These are phyloP conservation scores for Sclerurus mexicanus DNA, from an alignment of 2,113 vertebrate genomes.

Conservation along the genomic window DNA sequence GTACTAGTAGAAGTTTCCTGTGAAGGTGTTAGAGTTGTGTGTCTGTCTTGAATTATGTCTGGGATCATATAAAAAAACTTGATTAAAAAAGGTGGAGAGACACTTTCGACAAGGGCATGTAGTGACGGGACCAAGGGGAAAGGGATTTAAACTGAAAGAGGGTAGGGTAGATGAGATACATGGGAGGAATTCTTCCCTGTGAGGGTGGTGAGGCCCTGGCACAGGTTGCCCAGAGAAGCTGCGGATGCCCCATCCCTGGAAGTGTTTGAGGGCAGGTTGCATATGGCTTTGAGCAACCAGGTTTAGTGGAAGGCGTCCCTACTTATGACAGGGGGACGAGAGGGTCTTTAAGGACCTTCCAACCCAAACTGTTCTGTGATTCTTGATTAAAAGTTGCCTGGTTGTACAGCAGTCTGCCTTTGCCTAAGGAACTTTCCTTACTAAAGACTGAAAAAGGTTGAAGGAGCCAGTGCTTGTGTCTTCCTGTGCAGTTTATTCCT, in stretches of 20 bases:
- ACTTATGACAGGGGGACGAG: not conserved
- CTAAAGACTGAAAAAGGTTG: not conserved
- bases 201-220: not conserved
- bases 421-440: not conserved
- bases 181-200: not conserved
- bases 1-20: not conserved
- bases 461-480: not conserved
- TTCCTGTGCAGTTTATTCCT: not conserved
- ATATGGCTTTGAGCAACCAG: not conserved
- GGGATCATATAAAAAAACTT: not conserved
- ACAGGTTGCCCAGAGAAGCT: not conserved
- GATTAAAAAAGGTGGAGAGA: not conserved
- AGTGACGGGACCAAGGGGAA: not conserved
- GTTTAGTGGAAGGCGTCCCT: not conserved
- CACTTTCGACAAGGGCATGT: not conserved
- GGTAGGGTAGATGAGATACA: not conserved
- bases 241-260: not conserved
- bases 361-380: not conserved
- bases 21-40: not conserved
- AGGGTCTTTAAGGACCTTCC: not conserved
- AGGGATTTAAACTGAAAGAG: not conserved
- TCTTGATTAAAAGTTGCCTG: not conserved
- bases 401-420: not conserved
- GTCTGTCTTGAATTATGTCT: not conserved
- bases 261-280: not conserved